Evolutionary conservation across 1,140 invertebrate species (phyloP).

Genomic region (Scaptodrosophila lebanonensis): DNA sequence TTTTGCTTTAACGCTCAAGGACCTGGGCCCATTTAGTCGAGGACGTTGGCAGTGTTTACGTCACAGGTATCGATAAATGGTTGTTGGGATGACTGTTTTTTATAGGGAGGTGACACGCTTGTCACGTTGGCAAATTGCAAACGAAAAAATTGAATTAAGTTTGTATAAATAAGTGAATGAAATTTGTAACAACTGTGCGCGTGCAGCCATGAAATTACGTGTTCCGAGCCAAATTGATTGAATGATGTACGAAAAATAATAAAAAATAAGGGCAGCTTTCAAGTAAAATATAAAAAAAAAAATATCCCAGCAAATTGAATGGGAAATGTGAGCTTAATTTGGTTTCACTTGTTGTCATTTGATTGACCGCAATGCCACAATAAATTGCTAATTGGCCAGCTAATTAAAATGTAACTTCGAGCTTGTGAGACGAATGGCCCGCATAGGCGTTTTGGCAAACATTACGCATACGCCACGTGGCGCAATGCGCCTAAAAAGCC

Average conservation of each 20-base stretch:
- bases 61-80: not conserved
- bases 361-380: conserved; percentile 16
- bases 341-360: conserved; percentile 31
- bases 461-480: conserved; percentile 30
- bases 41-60: no score
- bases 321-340: conserved; percentile 18
- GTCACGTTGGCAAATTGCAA: conserved; percentile 27
- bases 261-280: not conserved
- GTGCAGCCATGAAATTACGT: conserved; percentile 3
- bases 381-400: conserved; percentile 35
- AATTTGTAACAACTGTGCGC: conserved; percentile 11
- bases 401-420: conserved; percentile 61
- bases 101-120: conserved; percentile 5
- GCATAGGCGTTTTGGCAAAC: conserved; percentile 33
- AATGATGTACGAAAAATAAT: not conserved
- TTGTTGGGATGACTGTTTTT: not conserved
- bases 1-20: no score
- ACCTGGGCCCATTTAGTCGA: no score
- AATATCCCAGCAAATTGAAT: no score
- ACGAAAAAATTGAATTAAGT: conserved; percentile 29
- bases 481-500: conserved; percentile 66
- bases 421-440: conserved; percentile 32
- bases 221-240: not conserved
- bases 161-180: conserved; percentile 27
- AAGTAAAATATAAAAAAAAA: not conserved